Conservation (phyloP, 1,140 invertebrate species). For the Nebria ingens region DNA sequence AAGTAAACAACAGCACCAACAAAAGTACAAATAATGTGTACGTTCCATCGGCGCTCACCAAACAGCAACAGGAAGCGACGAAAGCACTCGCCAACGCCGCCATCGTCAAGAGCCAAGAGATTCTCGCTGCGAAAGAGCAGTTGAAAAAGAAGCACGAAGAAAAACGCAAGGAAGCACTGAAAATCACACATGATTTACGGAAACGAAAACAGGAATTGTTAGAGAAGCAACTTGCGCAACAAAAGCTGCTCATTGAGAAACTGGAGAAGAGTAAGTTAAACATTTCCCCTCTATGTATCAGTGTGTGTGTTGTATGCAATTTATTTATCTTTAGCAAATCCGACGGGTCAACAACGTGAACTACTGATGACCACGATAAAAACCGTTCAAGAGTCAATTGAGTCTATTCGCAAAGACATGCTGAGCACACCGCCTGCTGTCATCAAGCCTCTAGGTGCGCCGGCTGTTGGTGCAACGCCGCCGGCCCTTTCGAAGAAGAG, state of each 20-base stretch:
- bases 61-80: slow-evolving; percentile 29
- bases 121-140: slow-evolving; percentile 48
- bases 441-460: slow-evolving; percentile 17
- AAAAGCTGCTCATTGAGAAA: slow-evolving; percentile 61
- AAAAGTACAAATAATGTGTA: slow-evolving; percentile 6
- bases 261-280: slow-evolving; percentile 52
- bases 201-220: slow-evolving; percentile 68
- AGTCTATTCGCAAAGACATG: slow-evolving; percentile 60
- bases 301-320: slow-evolving; percentile 1
- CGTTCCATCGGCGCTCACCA: slow-evolving; percentile 17
- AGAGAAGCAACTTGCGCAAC: slow-evolving; percentile 66
- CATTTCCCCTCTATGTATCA: slow-evolving; percentile 1
- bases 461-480: slow-evolving; percentile 12
- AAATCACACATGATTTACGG: slow-evolving; percentile 60
- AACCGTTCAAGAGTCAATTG: slow-evolving; percentile 62
- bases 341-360: slow-evolving; percentile 50
- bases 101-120: slow-evolving; percentile 52
- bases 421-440: slow-evolving; percentile 25
- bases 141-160: slow-evolving; percentile 55
- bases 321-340: slow-evolving; percentile 27
- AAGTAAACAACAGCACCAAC: not conserved
- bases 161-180: slow-evolving; percentile 55
- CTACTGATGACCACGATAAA: slow-evolving; percentile 63
- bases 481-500: slow-evolving; percentile 37
- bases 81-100: slow-evolving; percentile 42